Conservation (phyloP, 2,888 invertebrate species). For the Agonopterix arenella region DNA sequence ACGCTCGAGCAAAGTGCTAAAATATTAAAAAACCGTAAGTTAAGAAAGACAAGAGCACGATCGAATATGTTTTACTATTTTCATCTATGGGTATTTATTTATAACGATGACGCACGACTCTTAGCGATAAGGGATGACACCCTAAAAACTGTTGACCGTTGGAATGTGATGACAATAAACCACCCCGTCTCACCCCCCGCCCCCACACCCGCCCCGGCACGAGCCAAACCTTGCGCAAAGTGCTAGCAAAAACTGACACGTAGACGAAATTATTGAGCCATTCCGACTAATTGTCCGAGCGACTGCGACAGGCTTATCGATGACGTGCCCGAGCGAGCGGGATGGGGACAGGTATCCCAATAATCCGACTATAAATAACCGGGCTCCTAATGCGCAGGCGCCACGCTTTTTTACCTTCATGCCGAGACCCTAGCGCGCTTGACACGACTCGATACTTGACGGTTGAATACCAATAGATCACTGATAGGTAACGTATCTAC, state of each 20-base stretch:
- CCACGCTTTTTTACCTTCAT: constrained; percentile 44
- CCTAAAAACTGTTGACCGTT: too few species aligned
- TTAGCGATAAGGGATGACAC: not conserved
- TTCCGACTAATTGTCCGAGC: constrained; percentile 21
- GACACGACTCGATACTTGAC: constrained; percentile 34
- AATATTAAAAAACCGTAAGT: too few species aligned
- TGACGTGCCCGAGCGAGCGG: constrained; percentile 42
- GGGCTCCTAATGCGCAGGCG: constrained; percentile 60
- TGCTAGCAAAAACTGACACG: constrained; percentile 21
- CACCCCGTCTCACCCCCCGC: not conserved
- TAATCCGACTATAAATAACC: constrained; percentile 62
- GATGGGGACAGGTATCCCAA: constrained; percentile 36
- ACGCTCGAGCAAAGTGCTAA: too few species aligned
- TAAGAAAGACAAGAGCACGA: too few species aligned
- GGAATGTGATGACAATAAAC: too few species aligned
- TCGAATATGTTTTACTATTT: too few species aligned
- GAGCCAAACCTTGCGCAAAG: constrained; percentile 24
- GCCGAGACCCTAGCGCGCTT: constrained; percentile 19
- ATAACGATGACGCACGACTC: not conserved
- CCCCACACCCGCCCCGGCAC: not conserved
- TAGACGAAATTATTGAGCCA: constrained; percentile 21
- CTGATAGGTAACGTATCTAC: not conserved
- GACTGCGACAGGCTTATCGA: constrained; percentile 14
- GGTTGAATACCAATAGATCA: not conserved
- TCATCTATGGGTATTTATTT: too few species aligned